A percentile compares a stretch with the other conserved stretches of the same genome.
Evolutionary conservation across 1,140 invertebrate genomes (phyloP).

Genomic region (Cydia fagiglandana): DNA sequence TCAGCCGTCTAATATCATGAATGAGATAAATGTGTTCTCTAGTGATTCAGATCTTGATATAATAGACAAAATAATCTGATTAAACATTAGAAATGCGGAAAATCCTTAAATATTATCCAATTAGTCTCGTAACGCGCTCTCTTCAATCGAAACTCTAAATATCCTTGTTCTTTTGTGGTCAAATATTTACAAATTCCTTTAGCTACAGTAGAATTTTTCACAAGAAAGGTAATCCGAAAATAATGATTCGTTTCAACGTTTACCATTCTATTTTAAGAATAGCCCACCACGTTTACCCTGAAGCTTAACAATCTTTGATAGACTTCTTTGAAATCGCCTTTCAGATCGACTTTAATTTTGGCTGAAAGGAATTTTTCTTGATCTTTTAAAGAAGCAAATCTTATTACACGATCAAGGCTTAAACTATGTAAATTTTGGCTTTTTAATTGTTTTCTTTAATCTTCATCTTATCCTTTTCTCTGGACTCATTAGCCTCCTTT

Average conservation of each 20-base stretch:
- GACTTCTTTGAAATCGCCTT: background rate
- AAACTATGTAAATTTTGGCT: background rate
- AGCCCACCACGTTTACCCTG: background rate
- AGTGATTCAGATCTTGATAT: too few relatives aligned
- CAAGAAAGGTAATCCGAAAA: slow-evolving; percentile 21
- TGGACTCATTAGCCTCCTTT: background rate
- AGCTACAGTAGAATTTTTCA: background rate
- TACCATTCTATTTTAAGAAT: slow-evolving; percentile 2
- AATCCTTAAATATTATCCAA: too few relatives aligned
- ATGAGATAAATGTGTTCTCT: too few relatives aligned
- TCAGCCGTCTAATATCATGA: too few relatives aligned
- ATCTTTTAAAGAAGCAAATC: slow-evolving; percentile 1
- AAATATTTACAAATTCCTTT: background rate
- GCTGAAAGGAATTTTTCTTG: slow-evolving; percentile 5
- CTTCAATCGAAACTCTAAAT: too few relatives aligned
- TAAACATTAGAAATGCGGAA: too few relatives aligned
- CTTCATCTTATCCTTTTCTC: background rate
- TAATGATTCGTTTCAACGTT: slow-evolving; percentile 16
- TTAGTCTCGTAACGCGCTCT: too few relatives aligned
- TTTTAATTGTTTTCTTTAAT: background rate
- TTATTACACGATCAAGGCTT: background rate
- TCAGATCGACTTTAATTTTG: background rate
- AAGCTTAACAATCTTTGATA: slow-evolving; percentile 1
- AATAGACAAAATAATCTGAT: too few relatives aligned
- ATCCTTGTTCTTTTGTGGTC: background rate